A percentile compares a stretch with the other conserved stretches of the same genome.
Evolutionary conservation across 2,113 vertebrate genomes (phyloP).

Genomic region (Pseudorhombus dupliciocellatus): DNA sequence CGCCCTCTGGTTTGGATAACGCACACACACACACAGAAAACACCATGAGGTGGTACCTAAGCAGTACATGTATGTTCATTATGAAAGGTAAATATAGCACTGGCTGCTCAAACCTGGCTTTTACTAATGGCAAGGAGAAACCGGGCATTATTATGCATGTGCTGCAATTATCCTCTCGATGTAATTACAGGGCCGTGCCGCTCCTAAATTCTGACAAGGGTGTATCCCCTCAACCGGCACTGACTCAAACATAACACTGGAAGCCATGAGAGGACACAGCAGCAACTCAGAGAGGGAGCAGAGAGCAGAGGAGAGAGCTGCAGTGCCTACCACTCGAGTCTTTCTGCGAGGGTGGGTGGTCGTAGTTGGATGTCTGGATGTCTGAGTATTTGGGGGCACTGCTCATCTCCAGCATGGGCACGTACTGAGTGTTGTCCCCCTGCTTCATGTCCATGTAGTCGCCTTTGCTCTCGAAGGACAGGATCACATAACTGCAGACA

Average conservation of each 20-base stretch:
- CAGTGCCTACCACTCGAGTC: conserved; percentile 81
- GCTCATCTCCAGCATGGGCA: conserved; percentile 96
- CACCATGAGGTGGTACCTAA: conserved; percentile 26
- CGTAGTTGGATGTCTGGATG: conserved; percentile 90
- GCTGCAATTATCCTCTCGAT: conserved; percentile 78
- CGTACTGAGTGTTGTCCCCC: conserved; percentile 93
- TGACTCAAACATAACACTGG: conserved; percentile 57
- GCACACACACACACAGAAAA: conserved; percentile 26
- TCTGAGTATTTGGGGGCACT: conserved; percentile 91
- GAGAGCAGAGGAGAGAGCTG: not conserved
- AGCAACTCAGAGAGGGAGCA: conserved; percentile 30
- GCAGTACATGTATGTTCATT: conserved; percentile 27
- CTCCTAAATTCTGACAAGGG: conserved; percentile 73
- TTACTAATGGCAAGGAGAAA: conserved; percentile 74
- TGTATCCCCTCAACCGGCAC: conserved; percentile 69
- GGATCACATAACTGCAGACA: conserved; percentile 90
- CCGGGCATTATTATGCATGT: conserved; percentile 68
- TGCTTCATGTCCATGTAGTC: conserved; percentile 99
- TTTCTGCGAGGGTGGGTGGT: conserved; percentile 93
- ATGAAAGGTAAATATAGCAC: conserved; percentile 67
- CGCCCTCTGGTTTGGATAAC: conserved; percentile 79
- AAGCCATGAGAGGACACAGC: conserved; percentile 46
- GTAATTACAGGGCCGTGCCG: conserved; percentile 77
- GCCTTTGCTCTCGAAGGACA: conserved; percentile 95
- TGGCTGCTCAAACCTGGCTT: conserved; percentile 57